Evolutionary conservation across 2,113 vertebrate genomes (phyloP).

Genomic region (Hirundichthys speculiger): DNA sequence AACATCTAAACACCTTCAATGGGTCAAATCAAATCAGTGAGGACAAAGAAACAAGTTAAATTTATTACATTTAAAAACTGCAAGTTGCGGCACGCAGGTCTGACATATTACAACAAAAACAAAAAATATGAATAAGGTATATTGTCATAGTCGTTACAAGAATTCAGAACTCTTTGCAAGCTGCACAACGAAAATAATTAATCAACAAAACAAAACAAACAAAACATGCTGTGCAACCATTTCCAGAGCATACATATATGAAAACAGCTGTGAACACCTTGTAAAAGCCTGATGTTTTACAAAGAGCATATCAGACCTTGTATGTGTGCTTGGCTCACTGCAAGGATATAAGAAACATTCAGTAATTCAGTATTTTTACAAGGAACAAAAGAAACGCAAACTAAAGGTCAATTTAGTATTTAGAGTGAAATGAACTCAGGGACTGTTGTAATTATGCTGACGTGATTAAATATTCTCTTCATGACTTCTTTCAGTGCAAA

Average conservation of each 20-base stretch:
- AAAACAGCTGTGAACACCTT: background rate
- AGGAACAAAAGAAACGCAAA: slow-evolving; percentile 2
- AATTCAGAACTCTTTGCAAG: slow-evolving; percentile 2
- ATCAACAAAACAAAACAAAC: no score
- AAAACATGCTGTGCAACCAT: no score
- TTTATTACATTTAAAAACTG: slow-evolving; percentile 7
- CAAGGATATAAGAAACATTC: no score
- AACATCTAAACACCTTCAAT: background rate
- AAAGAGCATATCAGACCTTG: background rate
- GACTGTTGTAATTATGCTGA: background rate
- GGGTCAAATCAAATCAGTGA: background rate
- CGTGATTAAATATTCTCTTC: background rate
- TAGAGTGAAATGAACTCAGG: background rate
- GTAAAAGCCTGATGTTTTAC: no score
- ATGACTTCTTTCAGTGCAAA: no score
- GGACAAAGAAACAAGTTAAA: background rate
- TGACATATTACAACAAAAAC: background rate
- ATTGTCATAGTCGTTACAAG: slow-evolving; percentile 10
- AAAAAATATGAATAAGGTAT: slow-evolving; percentile 4
- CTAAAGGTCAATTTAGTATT: slow-evolving; percentile 1
- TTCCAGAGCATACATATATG: background rate
- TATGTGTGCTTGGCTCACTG: background rate
- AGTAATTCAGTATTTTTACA: slow-evolving; percentile 15
- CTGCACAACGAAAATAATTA: background rate
- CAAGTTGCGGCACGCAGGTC: slow-evolving; percentile 4